phyloP scores from a whole-genome alignment of 2,888 invertebrate genomes.

The Tubiluchus corallicola region DNA sequence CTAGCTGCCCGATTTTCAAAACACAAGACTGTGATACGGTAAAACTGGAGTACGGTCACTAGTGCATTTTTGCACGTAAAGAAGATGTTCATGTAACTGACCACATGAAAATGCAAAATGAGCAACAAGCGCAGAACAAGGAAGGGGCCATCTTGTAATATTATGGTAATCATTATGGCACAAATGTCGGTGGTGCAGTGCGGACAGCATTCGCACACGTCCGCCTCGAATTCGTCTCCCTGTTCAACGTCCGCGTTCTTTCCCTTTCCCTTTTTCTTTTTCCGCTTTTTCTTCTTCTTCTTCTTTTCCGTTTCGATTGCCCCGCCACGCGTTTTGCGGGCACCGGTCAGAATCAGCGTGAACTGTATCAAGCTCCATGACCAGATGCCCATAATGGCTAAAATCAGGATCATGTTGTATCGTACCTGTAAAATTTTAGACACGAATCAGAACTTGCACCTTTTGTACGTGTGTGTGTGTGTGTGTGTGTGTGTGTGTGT shows the following conservation, averaged over 20 bases:
- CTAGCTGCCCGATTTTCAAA: no score
- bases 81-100: conserved; percentile 25
- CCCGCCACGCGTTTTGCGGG: conserved; percentile 18
- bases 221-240: no score
- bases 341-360: conserved; percentile 24
- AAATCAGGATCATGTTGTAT: conserved; percentile 17
- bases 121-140: conserved; percentile 21
- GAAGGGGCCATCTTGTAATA: conserved; percentile 33
- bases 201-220: no score
- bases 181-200: conserved; percentile 27
- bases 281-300: conserved; percentile 4
- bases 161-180: conserved; percentile 29
- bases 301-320: conserved; percentile 13
- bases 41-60: no score
- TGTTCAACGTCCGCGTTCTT: conserved; percentile 7
- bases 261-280: no score
- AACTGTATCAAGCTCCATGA: conserved; percentile 26
- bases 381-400: conserved; percentile 23
- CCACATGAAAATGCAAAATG: conserved; percentile 16
- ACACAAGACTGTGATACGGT: no score
- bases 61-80: conserved; percentile 24
- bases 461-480: no score
- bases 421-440: no score
- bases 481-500: no score
- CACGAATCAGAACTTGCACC: no score